A percentile compares a stretch with the other conserved stretches of the same genome.
phyloP scores from a whole-genome alignment of 2,888 invertebrate genomes.

The Pollenia griseotomentosa region DNA sequence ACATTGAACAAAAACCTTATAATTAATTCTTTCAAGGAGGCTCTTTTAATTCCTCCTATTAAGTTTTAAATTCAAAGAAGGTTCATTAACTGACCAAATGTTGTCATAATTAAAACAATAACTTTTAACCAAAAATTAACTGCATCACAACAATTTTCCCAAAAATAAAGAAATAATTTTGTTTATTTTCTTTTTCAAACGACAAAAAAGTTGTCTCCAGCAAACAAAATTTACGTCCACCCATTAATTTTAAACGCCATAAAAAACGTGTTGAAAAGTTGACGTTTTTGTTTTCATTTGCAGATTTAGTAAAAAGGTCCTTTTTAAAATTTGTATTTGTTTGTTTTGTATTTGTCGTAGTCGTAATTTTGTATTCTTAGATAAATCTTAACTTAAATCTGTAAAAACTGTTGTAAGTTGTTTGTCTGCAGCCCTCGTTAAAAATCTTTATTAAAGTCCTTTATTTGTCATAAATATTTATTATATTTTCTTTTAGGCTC shows the following conservation, averaged over 20 bases:
- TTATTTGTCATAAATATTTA: constrained; percentile 50
- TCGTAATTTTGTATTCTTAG: constrained; percentile 7
- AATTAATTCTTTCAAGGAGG: too few relatives aligned
- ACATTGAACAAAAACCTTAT: too few relatives aligned
- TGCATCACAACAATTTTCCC: not conserved
- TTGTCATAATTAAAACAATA: too few relatives aligned
- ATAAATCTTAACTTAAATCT: constrained; percentile 36
- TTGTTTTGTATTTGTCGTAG: not conserved
- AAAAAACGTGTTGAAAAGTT: constrained; percentile 20
- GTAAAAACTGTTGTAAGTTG: not conserved
- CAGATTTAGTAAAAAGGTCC: not conserved
- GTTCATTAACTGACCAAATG: too few relatives aligned
- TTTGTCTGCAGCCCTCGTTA: not conserved
- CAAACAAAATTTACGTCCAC: not conserved
- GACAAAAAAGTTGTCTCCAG: not conserved
- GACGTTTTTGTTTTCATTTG: not conserved
- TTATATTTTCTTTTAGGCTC: constrained; percentile 26
- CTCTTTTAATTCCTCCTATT: too few relatives aligned
- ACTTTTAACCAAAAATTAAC: too few relatives aligned
- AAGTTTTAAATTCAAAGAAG: too few relatives aligned
- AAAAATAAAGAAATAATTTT: not conserved
- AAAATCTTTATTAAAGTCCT: constrained; percentile 26
- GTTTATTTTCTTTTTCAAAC: not conserved
- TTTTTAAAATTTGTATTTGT: constrained; percentile 8
- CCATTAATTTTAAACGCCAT: not conserved